Evolutionary conservation across 2,797 vertebrate species (phyloP).

Genomic region (Euthynnus affinis): DNA sequence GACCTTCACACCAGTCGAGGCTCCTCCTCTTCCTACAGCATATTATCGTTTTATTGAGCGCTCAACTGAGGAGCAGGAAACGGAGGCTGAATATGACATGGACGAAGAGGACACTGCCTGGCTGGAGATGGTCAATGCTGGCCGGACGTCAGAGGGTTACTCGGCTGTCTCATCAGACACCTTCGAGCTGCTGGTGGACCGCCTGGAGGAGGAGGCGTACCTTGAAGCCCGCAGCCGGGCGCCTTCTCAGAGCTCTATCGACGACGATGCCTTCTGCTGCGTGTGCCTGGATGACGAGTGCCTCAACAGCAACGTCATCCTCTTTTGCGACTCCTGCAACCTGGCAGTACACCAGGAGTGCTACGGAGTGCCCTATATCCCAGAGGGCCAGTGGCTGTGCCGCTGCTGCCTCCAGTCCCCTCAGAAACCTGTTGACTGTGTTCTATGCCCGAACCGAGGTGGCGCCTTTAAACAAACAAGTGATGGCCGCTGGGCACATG

Average conservation of each 20-base stretch:
- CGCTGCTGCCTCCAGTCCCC: slow-evolving; percentile 98
- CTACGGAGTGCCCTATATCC: slow-evolving; percentile 98
- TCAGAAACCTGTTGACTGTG: slow-evolving; percentile 91
- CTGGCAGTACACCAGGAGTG: slow-evolving; percentile 99
- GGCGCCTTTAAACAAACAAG: slow-evolving; percentile 99
- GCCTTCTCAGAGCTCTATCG: slow-evolving; percentile 90
- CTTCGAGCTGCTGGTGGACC: slow-evolving; percentile 94
- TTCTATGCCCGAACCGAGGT: slow-evolving; percentile 96
- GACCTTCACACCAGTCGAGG: slow-evolving; percentile 85
- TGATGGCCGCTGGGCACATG: slow-evolving; percentile 96
- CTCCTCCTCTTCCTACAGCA: slow-evolving; percentile 88
- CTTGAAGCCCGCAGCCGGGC: slow-evolving; percentile 91
- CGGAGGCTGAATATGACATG: slow-evolving; percentile 97
- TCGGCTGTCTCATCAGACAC: slow-evolving; percentile 88
- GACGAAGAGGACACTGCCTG: slow-evolving; percentile 96
- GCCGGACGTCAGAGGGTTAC: slow-evolving; percentile 86
- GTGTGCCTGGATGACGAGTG: slow-evolving; percentile 99
- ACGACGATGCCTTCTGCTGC: slow-evolving; percentile 97
- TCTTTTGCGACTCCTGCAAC: slow-evolving; percentile 99
- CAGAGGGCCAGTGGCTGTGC: slow-evolving; percentile 98
- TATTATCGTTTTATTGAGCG: slow-evolving; percentile 95
- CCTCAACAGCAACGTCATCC: slow-evolving; percentile 98
- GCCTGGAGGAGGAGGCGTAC: slow-evolving; percentile 95
- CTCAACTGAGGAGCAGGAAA: slow-evolving; percentile 90
- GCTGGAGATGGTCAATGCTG: slow-evolving; percentile 94